phyloP scores from a whole-genome alignment of 2,113 vertebrate genomes.

The Sigmodon hispidus region DNA sequence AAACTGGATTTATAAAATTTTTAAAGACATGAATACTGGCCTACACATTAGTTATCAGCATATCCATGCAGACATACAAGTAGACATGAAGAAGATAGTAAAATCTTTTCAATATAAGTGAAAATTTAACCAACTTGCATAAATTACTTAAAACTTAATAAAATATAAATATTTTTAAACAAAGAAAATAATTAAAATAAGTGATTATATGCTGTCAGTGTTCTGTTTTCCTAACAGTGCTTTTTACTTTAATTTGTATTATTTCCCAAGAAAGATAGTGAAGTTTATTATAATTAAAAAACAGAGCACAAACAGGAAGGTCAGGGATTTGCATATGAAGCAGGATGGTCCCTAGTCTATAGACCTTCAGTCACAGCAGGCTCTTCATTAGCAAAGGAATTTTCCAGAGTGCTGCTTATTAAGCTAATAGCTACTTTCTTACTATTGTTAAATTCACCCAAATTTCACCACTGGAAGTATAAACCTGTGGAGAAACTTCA shows the following conservation, averaged over 20 bases:
- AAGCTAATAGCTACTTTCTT: neutral
- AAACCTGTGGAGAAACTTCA: neutral
- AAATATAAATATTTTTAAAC: conserved; percentile 1
- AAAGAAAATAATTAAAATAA: neutral
- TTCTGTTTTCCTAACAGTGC: neutral
- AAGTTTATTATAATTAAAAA: neutral
- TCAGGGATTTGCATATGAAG: neutral
- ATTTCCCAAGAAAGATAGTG: neutral
- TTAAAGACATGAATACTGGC: neutral
- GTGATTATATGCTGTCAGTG: rapidly evolving
- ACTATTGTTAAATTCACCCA: conserved; percentile 59
- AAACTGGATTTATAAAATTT: neutral
- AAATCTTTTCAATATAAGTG: neutral
- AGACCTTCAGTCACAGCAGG: neutral
- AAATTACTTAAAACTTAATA: neutral
- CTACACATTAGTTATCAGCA: neutral
- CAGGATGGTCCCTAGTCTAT: neutral
- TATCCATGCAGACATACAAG: rapidly evolving
- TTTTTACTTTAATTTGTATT: neutral
- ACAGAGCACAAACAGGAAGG: too few species aligned
- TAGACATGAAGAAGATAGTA: neutral
- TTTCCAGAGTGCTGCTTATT: neutral
- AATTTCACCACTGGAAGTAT: conserved; percentile 8
- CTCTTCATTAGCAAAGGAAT: conserved; percentile 16
- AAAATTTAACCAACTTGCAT: neutral